Conservation (phyloP, 2,888 invertebrate species). For the Tinea trinotella region DNA sequence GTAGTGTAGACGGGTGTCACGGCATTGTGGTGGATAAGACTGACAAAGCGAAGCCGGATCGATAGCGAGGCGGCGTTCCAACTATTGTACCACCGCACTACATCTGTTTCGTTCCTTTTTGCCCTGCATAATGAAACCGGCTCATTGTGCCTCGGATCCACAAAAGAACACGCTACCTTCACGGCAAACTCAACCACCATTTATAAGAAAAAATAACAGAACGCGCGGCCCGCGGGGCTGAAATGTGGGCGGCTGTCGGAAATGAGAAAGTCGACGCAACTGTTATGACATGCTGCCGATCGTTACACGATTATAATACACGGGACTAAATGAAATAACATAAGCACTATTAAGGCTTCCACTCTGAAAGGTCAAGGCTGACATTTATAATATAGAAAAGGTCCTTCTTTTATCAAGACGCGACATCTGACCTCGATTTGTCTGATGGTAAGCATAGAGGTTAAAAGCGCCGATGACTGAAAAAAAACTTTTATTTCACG, state of each 20-base stretch:
- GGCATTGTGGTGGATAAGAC: conserved; percentile 3
- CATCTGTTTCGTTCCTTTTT: conserved; percentile 70
- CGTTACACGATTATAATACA: conserved; percentile 15
- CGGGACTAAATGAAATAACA: no score
- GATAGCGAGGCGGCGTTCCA: conserved; percentile 47
- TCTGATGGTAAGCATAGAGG: no score
- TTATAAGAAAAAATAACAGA: conserved; percentile 60
- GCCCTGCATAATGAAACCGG: conserved; percentile 64
- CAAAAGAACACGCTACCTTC: conserved; percentile 66
- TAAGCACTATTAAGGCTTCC: no score
- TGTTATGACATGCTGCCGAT: conserved; percentile 48
- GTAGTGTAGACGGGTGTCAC: not conserved
- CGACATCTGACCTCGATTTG: no score
- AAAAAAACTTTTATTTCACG: no score
- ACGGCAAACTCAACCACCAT: conserved; percentile 35
- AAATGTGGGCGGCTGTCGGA: conserved; percentile 65
- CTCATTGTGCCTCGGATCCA: conserved; percentile 55
- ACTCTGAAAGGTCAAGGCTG: no score
- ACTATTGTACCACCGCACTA: conserved; percentile 54
- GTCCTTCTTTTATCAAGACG: no score
- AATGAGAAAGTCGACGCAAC: conserved; percentile 64
- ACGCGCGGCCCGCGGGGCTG: conserved; percentile 38
- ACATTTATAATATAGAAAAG: no score
- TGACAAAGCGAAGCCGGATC: conserved; percentile 35
- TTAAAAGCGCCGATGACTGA: no score